These are phyloP conservation scores for Poeciliopsis prolifica DNA, from an alignment of 2,113 vertebrate genomes.

Conservation along the genomic window DNA sequence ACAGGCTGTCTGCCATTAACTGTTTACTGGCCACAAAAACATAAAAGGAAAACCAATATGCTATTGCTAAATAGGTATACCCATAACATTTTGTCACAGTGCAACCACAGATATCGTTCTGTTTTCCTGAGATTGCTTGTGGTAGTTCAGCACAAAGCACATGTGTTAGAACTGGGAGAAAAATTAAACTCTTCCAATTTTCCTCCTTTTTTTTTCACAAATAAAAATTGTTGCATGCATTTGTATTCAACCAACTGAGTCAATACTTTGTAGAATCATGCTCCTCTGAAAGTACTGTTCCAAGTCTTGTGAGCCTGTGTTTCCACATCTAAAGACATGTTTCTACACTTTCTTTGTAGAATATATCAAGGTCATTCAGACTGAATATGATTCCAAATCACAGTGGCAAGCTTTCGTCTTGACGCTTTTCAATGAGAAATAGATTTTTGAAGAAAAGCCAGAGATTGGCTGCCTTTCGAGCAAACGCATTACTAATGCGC, in stretches of 20 bases:
- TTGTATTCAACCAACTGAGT: no score
- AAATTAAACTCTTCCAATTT: not conserved
- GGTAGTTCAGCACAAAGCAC: not conserved
- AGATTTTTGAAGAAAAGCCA: not conserved
- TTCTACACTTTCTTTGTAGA: no score
- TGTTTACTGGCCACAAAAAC: constrained; percentile 1
- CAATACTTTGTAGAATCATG: no score
- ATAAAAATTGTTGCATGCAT: no score
- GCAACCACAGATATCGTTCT: not conserved
- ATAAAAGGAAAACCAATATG: not conserved
- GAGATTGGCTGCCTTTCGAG: no score
- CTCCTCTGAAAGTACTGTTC: no score
- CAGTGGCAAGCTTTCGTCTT: not conserved
- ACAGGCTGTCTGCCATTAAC: not conserved
- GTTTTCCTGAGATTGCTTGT: not conserved
- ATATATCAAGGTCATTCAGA: no score
- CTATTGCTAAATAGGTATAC: not conserved
- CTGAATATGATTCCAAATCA: no score
- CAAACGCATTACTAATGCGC: no score
- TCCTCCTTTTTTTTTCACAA: no score
- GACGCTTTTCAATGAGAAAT: not conserved
- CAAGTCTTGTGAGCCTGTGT: no score
- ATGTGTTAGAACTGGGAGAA: not conserved
- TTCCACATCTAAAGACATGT: not conserved
- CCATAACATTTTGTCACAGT: not conserved